Evolutionary conservation across 2,888 invertebrate species (phyloP).

Genomic region (Hemistola chrysoprasaria): DNA sequence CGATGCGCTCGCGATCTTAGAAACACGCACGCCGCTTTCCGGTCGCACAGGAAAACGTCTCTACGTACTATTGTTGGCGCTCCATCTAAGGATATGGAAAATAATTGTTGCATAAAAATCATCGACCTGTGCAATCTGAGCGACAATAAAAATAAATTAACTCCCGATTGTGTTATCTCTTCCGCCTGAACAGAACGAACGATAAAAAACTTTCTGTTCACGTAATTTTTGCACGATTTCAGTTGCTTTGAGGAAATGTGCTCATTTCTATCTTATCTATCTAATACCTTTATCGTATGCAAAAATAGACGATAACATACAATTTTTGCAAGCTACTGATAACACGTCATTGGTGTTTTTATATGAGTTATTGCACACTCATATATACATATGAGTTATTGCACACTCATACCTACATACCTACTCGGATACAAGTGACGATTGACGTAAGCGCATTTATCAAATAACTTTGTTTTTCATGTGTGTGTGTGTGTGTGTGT

Average conservation of each 20-base stretch:
- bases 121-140: conserved; percentile 23
- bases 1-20: conserved; percentile 48
- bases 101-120: conserved; percentile 28
- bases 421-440: conserved; percentile 12
- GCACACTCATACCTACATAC: too few species aligned
- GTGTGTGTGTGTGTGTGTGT: conserved; percentile 18
- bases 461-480: conserved; percentile 27
- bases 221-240: conserved; percentile 38
- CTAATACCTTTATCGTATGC: conserved; percentile 47
- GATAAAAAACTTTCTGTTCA: conserved; percentile 41
- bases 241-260: conserved; percentile 71
- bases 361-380: too few species aligned
- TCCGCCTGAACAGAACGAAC: conserved; percentile 42
- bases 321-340: conserved; percentile 51
- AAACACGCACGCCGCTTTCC: conserved; percentile 63
- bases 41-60: conserved; percentile 66
- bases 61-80: conserved; percentile 46
- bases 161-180: conserved; percentile 46
- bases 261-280: conserved; percentile 51
- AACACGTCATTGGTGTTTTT: conserved; percentile 41
- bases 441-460: conserved; percentile 40
- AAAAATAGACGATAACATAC: conserved; percentile 47
- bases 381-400: too few species aligned
- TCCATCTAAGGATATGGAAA: conserved; percentile 49
- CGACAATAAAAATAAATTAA: conserved; percentile 26